phyloP scores from a whole-genome alignment of 2,113 vertebrate genomes.

The Uropsilus gracilis region DNA sequence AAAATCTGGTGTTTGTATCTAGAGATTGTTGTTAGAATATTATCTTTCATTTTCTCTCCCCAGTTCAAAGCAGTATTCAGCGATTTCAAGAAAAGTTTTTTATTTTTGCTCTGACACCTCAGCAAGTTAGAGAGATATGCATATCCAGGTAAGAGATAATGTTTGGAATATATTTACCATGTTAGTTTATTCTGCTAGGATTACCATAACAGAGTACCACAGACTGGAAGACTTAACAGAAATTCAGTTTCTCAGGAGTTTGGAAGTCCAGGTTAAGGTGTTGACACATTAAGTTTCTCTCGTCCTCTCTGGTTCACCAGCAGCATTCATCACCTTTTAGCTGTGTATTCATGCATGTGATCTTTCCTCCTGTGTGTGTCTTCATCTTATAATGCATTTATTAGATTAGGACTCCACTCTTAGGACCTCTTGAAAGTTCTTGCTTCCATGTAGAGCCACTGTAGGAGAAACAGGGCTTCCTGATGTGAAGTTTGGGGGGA shows the following conservation, averaged over 20 bases:
- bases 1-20: not conserved
- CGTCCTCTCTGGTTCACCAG: not conserved
- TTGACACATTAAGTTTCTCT: not conserved
- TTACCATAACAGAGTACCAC: not conserved
- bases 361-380: not conserved
- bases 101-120: slow-evolving; percentile 98
- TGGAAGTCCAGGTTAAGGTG: not conserved
- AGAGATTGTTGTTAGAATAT: slow-evolving; percentile 54
- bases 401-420: not conserved
- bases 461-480: not conserved
- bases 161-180: not conserved
- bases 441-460: not conserved
- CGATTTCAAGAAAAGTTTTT: slow-evolving; percentile 98
- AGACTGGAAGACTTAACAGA: not conserved
- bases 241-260: not conserved
- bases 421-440: not conserved
- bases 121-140: slow-evolving; percentile 98
- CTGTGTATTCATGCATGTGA: not conserved
- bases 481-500: not conserved
- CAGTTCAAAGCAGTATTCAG: slow-evolving; percentile 93
- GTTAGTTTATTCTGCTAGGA: not conserved
- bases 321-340: not conserved
- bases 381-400: not conserved
- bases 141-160: slow-evolving; percentile 94
- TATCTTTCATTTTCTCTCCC: slow-evolving; percentile 58